These are phyloP conservation scores for Apeira syringaria DNA, from an alignment of 2,888 invertebrate species.

Conservation along the genomic window DNA sequence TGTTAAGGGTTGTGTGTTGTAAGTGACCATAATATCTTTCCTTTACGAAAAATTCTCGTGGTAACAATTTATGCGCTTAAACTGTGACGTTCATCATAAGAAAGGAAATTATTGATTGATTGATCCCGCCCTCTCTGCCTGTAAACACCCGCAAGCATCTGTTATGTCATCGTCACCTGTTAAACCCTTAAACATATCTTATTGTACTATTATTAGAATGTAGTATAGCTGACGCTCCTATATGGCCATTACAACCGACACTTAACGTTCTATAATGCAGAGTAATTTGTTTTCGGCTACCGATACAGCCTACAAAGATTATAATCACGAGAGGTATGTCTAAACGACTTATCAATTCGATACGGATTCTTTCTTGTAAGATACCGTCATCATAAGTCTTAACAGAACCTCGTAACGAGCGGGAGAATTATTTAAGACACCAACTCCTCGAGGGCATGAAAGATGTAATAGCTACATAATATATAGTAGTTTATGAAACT, in stretches of 20 bases:
- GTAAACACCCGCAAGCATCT: no score
- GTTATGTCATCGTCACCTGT: no score
- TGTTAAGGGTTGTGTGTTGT: constrained; percentile 9
- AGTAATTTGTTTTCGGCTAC: constrained; percentile 68
- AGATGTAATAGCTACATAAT: no score
- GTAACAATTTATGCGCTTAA: no score
- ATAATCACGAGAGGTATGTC: constrained; percentile 61
- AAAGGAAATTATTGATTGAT: no score
- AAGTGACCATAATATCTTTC: no score
- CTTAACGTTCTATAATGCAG: constrained; percentile 44
- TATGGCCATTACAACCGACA: constrained; percentile 37
- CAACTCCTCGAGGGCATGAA: constrained; percentile 20
- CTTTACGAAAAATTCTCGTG: no score
- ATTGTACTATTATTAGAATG: constrained; percentile 40
- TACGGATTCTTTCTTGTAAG: constrained; percentile 45
- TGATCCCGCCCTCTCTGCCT: no score
- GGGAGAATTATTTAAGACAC: constrained; percentile 22
- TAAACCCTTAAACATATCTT: no score
- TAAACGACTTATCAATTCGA: constrained; percentile 65
- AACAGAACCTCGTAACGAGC: constrained; percentile 22
- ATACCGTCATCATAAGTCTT: constrained; percentile 20
- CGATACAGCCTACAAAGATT: constrained; percentile 50
- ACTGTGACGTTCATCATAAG: no score
- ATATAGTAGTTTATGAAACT: no score
- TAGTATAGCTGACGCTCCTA: constrained; percentile 40